These are phyloP conservation scores for Aleadryas rufinucha DNA, from an alignment of 2,113 vertebrate species.

Conservation along the genomic window DNA sequence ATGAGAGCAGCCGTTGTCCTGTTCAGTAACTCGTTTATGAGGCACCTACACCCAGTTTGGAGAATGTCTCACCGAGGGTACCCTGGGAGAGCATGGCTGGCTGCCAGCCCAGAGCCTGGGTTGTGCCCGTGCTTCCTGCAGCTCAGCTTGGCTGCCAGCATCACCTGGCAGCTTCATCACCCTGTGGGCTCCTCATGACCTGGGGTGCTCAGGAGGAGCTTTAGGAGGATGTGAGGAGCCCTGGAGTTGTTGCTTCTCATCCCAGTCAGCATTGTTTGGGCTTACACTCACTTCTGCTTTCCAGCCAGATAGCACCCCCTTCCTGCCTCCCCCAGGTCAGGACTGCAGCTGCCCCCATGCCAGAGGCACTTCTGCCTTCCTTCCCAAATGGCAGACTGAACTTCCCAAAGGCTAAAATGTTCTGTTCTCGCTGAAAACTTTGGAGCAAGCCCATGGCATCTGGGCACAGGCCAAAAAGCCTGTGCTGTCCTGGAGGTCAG, in stretches of 20 bases:
- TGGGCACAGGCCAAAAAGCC: not conserved
- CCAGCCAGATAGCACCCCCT: not conserved
- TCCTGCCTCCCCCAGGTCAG: not conserved
- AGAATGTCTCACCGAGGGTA: not conserved
- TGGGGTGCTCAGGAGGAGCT: fast-evolving
- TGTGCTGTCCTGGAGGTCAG: not conserved
- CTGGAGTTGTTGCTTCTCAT: not conserved
- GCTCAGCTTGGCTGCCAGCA: not conserved
- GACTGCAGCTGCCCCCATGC: not conserved
- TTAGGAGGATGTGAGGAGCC: not conserved
- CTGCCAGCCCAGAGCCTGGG: not conserved
- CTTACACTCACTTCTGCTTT: not conserved
- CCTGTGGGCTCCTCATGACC: fast-evolving
- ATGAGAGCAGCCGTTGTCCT: fast-evolving
- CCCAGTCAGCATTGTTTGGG: fast-evolving
- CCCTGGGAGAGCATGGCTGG: not conserved
- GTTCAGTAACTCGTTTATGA: not conserved
- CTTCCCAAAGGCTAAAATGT: not conserved
- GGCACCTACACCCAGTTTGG: not conserved
- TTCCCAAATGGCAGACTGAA: not conserved
- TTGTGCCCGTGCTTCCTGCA: not conserved
- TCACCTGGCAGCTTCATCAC: not conserved
- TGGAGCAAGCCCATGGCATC: not conserved
- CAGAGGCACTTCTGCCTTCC: not conserved
- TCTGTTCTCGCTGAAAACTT: not conserved